A percentile compares a stretch with the other conserved stretches of the same genome.
Conservation (phyloP, 92 coral and sea anemone genomes). For the Montipora capitata region DNA sequence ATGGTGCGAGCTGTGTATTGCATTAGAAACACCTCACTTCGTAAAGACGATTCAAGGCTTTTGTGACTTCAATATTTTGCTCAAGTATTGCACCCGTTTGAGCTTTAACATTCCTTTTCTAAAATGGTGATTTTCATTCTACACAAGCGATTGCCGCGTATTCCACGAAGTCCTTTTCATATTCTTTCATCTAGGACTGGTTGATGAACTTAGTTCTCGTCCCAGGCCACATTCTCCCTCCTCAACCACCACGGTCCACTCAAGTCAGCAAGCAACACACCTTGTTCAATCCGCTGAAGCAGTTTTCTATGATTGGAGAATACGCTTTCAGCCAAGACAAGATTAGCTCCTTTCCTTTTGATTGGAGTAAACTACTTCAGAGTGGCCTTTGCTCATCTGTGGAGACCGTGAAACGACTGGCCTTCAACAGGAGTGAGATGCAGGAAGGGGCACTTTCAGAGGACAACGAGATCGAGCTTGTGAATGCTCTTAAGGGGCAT, state of each 20-base stretch:
- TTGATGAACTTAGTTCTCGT: constrained; percentile 87
- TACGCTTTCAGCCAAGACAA: constrained; percentile 89
- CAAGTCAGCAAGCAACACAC: constrained; percentile 45
- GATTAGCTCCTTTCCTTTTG: constrained; percentile 94
- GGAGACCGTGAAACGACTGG: constrained; percentile 85
- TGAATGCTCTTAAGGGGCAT: constrained; percentile 79
- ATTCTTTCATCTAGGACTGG: constrained; percentile 77
- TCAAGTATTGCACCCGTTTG: too few species aligned
- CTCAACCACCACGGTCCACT: constrained; percentile 64
- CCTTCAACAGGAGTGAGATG: constrained; percentile 92
- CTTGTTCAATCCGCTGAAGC: constrained; percentile 80
- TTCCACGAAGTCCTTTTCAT: background rate
- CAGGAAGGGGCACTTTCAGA: constrained; percentile 87
- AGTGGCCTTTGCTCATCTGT: constrained; percentile 80
- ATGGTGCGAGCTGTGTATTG: too few species aligned
- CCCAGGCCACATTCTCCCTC: constrained; percentile 92
- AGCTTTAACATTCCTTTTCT: too few species aligned
- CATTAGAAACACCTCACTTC: too few species aligned
- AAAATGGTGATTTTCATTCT: too few species aligned
- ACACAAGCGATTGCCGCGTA: too few species aligned
- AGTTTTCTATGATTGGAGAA: constrained; percentile 91
- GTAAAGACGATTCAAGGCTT: too few species aligned
- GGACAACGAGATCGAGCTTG: constrained; percentile 81
- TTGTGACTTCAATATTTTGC: too few species aligned
- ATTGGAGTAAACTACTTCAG: constrained; percentile 89